phyloP scores from a whole-genome alignment of 2,797 vertebrate genomes.

The Coregonus ussuriensis region DNA sequence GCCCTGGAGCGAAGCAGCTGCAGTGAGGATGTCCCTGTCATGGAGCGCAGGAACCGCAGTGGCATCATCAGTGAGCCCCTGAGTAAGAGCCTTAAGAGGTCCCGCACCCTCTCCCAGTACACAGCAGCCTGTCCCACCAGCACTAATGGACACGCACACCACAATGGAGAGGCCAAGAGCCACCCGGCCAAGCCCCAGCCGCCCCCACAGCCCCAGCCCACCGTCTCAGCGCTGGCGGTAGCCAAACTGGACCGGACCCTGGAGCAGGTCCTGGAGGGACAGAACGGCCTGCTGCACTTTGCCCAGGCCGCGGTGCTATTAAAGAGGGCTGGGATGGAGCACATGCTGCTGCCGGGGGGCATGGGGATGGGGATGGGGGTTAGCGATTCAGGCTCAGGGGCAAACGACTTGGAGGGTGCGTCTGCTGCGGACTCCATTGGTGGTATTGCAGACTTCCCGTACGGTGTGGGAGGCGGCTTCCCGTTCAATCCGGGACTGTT shows the following conservation, averaged over 20 bases:
- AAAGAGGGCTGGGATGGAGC: constrained; percentile 91
- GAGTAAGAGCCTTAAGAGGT: constrained; percentile 96
- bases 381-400: constrained; percentile 79
- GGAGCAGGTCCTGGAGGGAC: constrained; percentile 93
- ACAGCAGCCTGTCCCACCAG: constrained; percentile 84
- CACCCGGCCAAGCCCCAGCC: constrained; percentile 81
- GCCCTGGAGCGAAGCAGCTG: constrained; percentile 80
- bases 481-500: constrained; percentile 98
- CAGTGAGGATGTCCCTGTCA: constrained; percentile 79
- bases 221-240: constrained; percentile 79
- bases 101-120: constrained; percentile 95
- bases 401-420: constrained; percentile 91
- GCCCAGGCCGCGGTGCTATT: constrained; percentile 95
- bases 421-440: constrained; percentile 90
- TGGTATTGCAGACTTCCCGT: constrained; percentile 94
- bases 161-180: constrained; percentile 85
- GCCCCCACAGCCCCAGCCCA: constrained; percentile 75
- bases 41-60: constrained; percentile 92
- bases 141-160: constrained; percentile 86
- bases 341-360: constrained; percentile 86
- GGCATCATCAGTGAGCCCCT: constrained; percentile 97
- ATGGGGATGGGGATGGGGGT: constrained; percentile 78
- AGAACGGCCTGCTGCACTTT: constrained; percentile 93
- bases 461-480: constrained; percentile 91
- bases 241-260: constrained; percentile 93